A percentile compares a stretch with the other conserved stretches of the same genome.
Evolutionary conservation across 1,140 invertebrate genomes (phyloP).

Genomic region (Drosophila sulfurigaster): DNA sequence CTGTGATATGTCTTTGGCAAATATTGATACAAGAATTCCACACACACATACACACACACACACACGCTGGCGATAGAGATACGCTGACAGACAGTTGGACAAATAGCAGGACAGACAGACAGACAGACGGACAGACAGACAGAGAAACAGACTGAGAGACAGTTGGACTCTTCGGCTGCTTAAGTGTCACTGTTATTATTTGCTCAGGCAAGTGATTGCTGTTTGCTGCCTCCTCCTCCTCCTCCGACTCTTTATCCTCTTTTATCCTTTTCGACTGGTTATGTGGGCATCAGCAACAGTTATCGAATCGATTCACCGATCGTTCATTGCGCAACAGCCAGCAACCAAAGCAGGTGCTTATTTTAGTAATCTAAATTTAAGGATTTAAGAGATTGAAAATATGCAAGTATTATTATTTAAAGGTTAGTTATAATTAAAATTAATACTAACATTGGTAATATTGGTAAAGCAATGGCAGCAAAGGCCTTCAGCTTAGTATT

Average conservation of each 20-base stretch:
- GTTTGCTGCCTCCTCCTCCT: conserved; percentile 40
- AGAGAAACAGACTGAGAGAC: neutral
- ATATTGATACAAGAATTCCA: conserved; percentile 71
- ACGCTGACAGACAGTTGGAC: conserved; percentile 10
- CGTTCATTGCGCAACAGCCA: neutral
- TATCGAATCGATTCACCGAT: conserved; percentile 27
- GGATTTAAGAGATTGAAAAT: too few species aligned
- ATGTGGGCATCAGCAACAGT: conserved; percentile 27
- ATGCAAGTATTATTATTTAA: too few species aligned
- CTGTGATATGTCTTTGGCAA: conserved; percentile 69
- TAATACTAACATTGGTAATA: too few species aligned
- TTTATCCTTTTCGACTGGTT: neutral
- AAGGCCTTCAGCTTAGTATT: too few species aligned
- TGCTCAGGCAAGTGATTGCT: conserved; percentile 75
- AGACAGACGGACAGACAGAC: conserved; percentile 17
- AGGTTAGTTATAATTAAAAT: too few species aligned
- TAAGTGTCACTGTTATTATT: conserved; percentile 74
- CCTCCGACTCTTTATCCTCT: neutral
- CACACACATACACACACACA: conserved; percentile 30
- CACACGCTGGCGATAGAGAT: conserved; percentile 17
- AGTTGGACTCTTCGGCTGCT: conserved; percentile 43
- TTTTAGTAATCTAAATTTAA: too few species aligned
- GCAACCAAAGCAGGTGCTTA: neutral
- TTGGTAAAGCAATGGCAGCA: too few species aligned
- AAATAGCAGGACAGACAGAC: conserved; percentile 19